phyloP scores from a whole-genome alignment of 1,140 invertebrate species.

The Hyphantria cunea region DNA sequence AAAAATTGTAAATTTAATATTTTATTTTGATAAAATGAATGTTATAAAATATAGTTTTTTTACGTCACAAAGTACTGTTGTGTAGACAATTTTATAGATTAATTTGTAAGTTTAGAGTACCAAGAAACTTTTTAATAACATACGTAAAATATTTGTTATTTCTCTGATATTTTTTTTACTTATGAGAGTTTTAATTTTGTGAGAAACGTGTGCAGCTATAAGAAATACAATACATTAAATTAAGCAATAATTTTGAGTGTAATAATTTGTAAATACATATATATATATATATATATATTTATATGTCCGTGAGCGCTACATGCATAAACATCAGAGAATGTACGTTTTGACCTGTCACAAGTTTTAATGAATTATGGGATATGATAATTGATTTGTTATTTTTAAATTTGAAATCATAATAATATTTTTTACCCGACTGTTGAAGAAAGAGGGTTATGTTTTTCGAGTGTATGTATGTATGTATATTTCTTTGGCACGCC shows the following conservation, averaged over 20 bases:
- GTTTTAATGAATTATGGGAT: no score
- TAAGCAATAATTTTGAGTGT: not conserved
- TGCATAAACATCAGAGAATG: constrained; percentile 6
- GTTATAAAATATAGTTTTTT: constrained; percentile 1
- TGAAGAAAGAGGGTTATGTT: no score
- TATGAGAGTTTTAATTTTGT: constrained; percentile 20
- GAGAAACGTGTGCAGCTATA: constrained; percentile 24
- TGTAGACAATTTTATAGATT: constrained; percentile 5
- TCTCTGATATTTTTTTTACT: constrained; percentile 21
- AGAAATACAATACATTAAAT: not conserved
- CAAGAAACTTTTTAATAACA: not conserved
- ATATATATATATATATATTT: no score
- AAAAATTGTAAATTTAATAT: no score
- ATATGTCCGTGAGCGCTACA: not conserved
- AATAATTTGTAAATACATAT: constrained; percentile 10
- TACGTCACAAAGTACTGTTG: constrained; percentile 22
- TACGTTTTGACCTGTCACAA: no score
- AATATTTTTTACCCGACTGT: no score
- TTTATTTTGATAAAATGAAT: no score
- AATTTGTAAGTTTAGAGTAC: not conserved
- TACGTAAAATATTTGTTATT: constrained; percentile 19
- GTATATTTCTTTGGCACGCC: no score
- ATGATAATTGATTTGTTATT: no score
- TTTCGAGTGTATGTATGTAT: no score
- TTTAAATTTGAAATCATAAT: no score